A percentile compares a stretch with the other conserved stretches of the same genome.
phyloP scores from a whole-genome alignment of 64 coral and sea anemone genomes.

The Porites australiensis region DNA sequence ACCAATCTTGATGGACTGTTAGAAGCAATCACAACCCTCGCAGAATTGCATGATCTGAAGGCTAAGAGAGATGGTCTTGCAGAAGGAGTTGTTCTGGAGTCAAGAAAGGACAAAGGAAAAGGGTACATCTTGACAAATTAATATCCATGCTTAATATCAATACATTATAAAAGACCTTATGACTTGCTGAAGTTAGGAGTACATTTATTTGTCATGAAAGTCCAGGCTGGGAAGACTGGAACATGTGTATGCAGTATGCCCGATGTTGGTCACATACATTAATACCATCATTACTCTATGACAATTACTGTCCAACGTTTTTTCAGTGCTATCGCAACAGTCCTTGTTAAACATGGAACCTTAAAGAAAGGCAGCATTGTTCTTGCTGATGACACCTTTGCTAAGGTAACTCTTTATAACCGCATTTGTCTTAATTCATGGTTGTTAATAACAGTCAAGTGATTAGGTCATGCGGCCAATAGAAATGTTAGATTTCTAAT shows the following conservation, averaged over 20 bases:
- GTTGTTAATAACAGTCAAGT: neutral
- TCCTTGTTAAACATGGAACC: conserved; percentile 80
- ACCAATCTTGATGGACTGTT: conserved; percentile 83
- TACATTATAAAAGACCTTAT: too few species aligned
- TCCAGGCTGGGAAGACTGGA: too few species aligned
- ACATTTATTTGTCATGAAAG: too few species aligned
- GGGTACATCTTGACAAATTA: conserved; percentile 55
- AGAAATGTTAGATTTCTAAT: neutral
- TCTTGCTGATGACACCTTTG: conserved; percentile 83
- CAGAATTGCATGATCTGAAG: conserved; percentile 83
- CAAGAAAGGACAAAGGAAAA: conserved; percentile 82
- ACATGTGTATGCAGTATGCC: too few species aligned
- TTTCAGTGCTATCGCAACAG: conserved; percentile 89
- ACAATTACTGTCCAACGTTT: neutral
- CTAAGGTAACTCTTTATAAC: conserved; percentile 69
- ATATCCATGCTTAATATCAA: too few species aligned
- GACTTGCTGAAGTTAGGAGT: too few species aligned
- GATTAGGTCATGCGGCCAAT: too few species aligned
- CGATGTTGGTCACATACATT: too few species aligned
- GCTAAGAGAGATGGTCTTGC: conserved; percentile 65
- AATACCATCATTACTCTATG: too few species aligned
- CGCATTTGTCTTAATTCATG: neutral
- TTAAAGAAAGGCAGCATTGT: conserved; percentile 83
- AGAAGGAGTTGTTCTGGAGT: conserved; percentile 95
- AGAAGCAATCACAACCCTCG: conserved; percentile 91